Conservation (phyloP, 1,140 invertebrate genomes). For the Drosophila bipectinata region DNA sequence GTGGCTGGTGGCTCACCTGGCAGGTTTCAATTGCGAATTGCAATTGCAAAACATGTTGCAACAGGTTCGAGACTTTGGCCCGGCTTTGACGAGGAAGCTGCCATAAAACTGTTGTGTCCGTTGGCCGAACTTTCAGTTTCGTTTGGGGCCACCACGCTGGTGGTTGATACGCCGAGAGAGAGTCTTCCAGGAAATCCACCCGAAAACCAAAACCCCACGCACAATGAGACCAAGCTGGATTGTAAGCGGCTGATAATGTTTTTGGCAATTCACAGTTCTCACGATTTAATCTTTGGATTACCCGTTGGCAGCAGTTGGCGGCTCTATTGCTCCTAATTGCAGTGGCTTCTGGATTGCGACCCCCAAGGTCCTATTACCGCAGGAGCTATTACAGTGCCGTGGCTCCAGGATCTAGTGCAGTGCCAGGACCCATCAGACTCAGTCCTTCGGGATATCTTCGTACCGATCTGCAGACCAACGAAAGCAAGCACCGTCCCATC, state of each 20-base stretch:
- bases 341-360: conserved; percentile 25
- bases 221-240: conserved; percentile 61
- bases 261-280: background rate
- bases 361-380: conserved; percentile 61
- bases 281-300: background rate
- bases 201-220: conserved; percentile 17
- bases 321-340: conserved; percentile 45
- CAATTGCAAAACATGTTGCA: conserved; percentile 63
- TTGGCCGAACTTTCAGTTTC: conserved; percentile 83
- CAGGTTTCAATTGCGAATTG: conserved; percentile 51
- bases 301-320: conserved; percentile 40
- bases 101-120: conserved; percentile 81
- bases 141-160: conserved; percentile 72
- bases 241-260: conserved; percentile 50
- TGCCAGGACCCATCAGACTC: conserved; percentile 56
- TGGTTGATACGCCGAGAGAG: conserved; percentile 28
- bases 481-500: conserved; percentile 69
- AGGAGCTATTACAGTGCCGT: conserved; percentile 59
- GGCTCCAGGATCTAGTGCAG: conserved; percentile 23
- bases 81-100: conserved; percentile 66
- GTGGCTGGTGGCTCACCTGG: conserved; percentile 37
- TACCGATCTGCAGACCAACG: conserved; percentile 66
- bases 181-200: conserved; percentile 18
- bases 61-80: conserved; percentile 18
- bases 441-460: conserved; percentile 45